Conservation (phyloP, 2,888 invertebrate species). For the Buathra laborator region DNA sequence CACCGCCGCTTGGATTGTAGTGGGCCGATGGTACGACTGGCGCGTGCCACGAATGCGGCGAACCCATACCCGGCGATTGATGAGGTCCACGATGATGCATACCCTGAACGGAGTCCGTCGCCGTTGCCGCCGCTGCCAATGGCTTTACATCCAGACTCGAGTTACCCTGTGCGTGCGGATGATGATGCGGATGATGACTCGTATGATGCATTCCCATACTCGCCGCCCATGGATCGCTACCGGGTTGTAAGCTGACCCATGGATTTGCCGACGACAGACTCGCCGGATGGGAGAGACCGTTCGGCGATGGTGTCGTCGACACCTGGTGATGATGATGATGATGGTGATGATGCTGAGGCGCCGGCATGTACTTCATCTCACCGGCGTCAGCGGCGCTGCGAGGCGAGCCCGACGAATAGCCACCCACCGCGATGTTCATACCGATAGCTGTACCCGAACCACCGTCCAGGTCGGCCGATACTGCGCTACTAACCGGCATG, state of each 20-base stretch:
- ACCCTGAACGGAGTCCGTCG: slow-evolving; percentile 85
- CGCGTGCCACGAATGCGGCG: slow-evolving; percentile 96
- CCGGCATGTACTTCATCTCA: slow-evolving; percentile 97
- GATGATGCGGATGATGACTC: slow-evolving; percentile 90
- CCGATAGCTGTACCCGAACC: slow-evolving; percentile 89
- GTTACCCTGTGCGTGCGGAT: slow-evolving; percentile 86
- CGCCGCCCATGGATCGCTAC: slow-evolving; percentile 92
- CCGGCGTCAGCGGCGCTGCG: slow-evolving; percentile 94
- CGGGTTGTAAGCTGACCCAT: slow-evolving; percentile 93
- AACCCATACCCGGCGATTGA: slow-evolving; percentile 87
- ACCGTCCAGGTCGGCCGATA: slow-evolving; percentile 92
- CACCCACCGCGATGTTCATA: slow-evolving; percentile 90
- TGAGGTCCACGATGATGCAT: slow-evolving; percentile 86
- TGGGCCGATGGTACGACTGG: slow-evolving; percentile 94
- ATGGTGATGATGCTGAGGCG: slow-evolving; percentile 94
- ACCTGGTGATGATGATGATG: slow-evolving; percentile 90
- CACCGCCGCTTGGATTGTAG: slow-evolving; percentile 91
- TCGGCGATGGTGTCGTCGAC: slow-evolving; percentile 90
- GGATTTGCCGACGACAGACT: slow-evolving; percentile 89
- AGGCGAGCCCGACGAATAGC: slow-evolving; percentile 93
- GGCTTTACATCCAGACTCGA: slow-evolving; percentile 90
- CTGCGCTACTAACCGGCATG: slow-evolving; percentile 92
- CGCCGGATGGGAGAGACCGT: slow-evolving; percentile 87
- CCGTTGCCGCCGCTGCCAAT: slow-evolving; percentile 88
- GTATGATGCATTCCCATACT: slow-evolving; percentile 89